Percentiles rank a stretch among this genome's conserved stretches.
phyloP scores from a whole-genome alignment of 2,797 vertebrate species.

The Aeoliscus strigatus region DNA sequence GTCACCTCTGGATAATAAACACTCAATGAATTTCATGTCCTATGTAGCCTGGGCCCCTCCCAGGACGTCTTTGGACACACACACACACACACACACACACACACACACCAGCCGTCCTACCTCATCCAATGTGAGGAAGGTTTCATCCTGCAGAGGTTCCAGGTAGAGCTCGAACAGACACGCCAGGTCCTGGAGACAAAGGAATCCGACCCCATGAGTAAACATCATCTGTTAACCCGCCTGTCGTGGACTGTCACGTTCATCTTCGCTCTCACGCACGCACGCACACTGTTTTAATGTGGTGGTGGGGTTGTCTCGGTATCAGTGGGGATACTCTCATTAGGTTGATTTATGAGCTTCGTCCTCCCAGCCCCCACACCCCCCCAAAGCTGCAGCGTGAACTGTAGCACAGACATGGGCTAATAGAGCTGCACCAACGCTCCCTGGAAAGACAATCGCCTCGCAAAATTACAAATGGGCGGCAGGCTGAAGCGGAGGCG shows the following conservation, averaged over 20 bases:
- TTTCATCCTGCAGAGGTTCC: conserved; percentile 93
- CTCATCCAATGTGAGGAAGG: conserved; percentile 93
- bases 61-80: neutral
- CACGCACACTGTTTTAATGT: conserved; percentile 46
- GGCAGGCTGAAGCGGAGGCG: conserved; percentile 16
- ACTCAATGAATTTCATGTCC: conserved; percentile 31
- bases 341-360: conserved; percentile 71
- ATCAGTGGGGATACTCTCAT: conserved; percentile 69
- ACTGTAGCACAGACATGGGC: conserved; percentile 20
- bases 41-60: conserved; percentile 1
- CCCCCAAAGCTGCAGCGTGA: conserved; percentile 15
- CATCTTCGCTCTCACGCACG: too few species aligned
- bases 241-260: conserved; percentile 23
- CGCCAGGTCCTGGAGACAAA: conserved; percentile 81
- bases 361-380: conserved; percentile 18
- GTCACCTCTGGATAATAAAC: conserved; percentile 37
- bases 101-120: conserved; percentile 69
- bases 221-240: conserved; percentile 9
- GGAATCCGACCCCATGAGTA: conserved; percentile 9
- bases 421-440: conserved; percentile 31
- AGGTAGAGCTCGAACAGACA: conserved; percentile 94
- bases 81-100: neutral
- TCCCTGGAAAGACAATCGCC: conserved; percentile 28
- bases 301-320: conserved; percentile 51
- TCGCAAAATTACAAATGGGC: conserved; percentile 49